Evolutionary conservation across 2,113 vertebrate species (phyloP), one percentile per base, ranked within the genome.

Genomic region (Salvelinus sp.): DNA sequence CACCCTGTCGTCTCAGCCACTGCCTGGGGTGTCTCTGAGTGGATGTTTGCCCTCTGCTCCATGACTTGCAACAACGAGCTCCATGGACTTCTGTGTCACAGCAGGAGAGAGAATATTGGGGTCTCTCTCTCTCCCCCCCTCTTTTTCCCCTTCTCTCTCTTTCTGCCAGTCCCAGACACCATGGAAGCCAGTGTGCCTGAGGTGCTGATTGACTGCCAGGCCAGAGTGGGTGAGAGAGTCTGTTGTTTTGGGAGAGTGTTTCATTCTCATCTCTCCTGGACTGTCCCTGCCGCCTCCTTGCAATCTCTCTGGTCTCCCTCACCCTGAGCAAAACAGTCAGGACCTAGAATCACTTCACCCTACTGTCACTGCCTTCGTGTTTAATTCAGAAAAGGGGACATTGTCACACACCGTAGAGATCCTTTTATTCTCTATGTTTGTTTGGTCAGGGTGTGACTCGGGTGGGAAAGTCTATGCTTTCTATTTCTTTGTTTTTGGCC

Each of bases 131-230:
- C 58, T 4, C 69, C 70, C 58, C 20, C 2, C 70, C 57, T 72
- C 81, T 14, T 82, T 81, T 38, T 66, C 76, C 66, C 63, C 68
- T 16, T 68, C 47, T 3, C 2, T 70, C 57, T 66, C 82, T 7
- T 80, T 83, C 50, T 73, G 72, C 64, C 65, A 71, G 79, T 76
- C 82, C 83, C 81, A 82, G 80, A 84, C 79, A 86, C 86, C 76
- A 76, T 73, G 74, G 86, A 76, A 86, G 33, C 23, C 73, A 68
- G 66, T 78, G 20, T 16, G 90, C 89, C 89, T 82, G 82, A 30
- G 87, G 89, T 86, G 38, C 66, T 47, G 85, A 25, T 57, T 47
- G 83, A 78, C 79, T 84, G 78, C 79, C 75, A 44, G 75, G 83
- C 84, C 83, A 87, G 73, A 70, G 44, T 77, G 62, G 79, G 23